Base-by-base conservation (phyloP, 2,113 vertebrate genomes). In the Zosterops pallidus region DNA sequence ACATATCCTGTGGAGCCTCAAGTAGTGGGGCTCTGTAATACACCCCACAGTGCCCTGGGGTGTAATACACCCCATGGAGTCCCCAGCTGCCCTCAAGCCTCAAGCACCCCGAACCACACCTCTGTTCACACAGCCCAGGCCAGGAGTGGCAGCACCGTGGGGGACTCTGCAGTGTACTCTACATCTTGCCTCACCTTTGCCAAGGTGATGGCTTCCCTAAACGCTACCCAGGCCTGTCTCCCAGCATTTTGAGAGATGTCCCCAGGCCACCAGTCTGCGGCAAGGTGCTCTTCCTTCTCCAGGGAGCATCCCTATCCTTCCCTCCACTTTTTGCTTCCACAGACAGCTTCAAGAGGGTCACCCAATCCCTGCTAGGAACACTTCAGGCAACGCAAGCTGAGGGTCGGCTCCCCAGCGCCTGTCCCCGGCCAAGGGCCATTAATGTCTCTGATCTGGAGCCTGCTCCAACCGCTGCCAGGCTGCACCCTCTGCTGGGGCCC, bases 401-500 rank as follows among this genome's bases (percentile, higher is more conserved):
- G n/a, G 11, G 64, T 50, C 19, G 2, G 21, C 55, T 62, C 15
- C 21, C 8, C 46, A 42, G 55, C 4, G 9, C 33, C 67, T 28
- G 50, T 37, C 18, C 18, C 26, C 35, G 11, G 42, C 47, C 72
- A 31, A 53, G 59, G 20, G 29, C 69, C 46, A 18, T 18, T 57
- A 0, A 9, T 3, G 31, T 94, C 63, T 83, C 53, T 16, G 7
- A 9, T 26, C 62, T 41, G 68, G 39, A 67, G 57, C 41, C 69
- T 17, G 56, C 55, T 83, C 53, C 94, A 96, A 95, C 14, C 37
- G 94, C 92, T 94, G 91, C 91, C 69, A 16, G 80, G 95, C 86
- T 95, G 96, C 96, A 91, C 96, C 96, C 96, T 94, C 96, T 97
- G 96, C 91, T 92, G 96, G 96, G 91, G 77, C 44, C 76, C 22